Percentiles rank a stretch among this genome's conserved stretches.
These are phyloP conservation scores for Gulo gulo DNA, from an alignment of 2,113 vertebrate genomes.

Conservation along the genomic window DNA sequence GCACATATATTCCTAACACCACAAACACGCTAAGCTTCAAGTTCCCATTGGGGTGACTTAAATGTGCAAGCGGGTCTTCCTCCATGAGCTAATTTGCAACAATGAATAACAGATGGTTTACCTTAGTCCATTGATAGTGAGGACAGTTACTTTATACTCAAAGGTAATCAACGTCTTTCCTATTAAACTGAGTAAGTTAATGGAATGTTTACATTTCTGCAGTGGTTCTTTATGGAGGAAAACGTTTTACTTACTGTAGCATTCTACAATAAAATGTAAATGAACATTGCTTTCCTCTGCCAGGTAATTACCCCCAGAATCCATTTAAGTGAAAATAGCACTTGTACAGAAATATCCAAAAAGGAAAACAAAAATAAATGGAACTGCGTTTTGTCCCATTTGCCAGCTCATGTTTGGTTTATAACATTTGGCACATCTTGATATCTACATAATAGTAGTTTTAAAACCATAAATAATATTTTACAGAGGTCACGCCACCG, in stretches of 20 bases:
- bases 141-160: slow-evolving; percentile 51
- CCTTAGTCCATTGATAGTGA: slow-evolving; percentile 47
- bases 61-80: neutral
- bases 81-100: slow-evolving; percentile 25
- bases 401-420: slow-evolving; percentile 81
- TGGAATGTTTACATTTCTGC: slow-evolving; percentile 53
- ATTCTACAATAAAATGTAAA: slow-evolving; percentile 66
- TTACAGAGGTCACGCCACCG: slow-evolving; percentile 85
- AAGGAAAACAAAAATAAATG: slow-evolving; percentile 69
- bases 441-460: slow-evolving; percentile 82
- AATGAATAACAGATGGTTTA: slow-evolving; percentile 55
- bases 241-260: slow-evolving; percentile 67
- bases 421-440: slow-evolving; percentile 82
- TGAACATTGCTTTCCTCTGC: slow-evolving; percentile 28
- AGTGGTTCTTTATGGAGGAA: slow-evolving; percentile 52
- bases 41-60: slow-evolving; percentile 45
- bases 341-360: slow-evolving; percentile 74
- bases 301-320: slow-evolving; percentile 72
- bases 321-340: slow-evolving; percentile 66
- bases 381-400: slow-evolving; percentile 73
- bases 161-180: slow-evolving; percentile 48
- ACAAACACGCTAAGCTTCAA: neutral
- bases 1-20: neutral
- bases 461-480: slow-evolving; percentile 86
- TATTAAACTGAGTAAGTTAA: slow-evolving; percentile 42